Evolutionary conservation across 2,797 vertebrate species (phyloP), one percentile per base, ranked within the genome.

Genomic region (Paedocypris micromegethes): DNA sequence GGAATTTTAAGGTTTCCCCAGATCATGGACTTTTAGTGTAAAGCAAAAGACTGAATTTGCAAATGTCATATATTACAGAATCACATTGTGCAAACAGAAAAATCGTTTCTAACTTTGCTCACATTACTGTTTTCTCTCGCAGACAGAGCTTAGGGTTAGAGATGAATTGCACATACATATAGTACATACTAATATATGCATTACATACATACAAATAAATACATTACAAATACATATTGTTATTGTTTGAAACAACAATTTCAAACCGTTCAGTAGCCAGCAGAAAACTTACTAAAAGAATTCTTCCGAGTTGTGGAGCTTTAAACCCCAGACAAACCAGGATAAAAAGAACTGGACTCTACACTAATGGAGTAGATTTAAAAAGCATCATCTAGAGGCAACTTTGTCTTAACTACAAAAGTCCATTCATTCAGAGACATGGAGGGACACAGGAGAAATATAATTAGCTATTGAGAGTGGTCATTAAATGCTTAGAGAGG

Each of bases 401-500:
- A 75, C 84, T 84, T 85, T 81, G 80, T 86, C 85, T 77, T 71
- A 72, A 85, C 83, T 76, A 86, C 78, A 84, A 87, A 88, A 80
- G 58, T 74, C 58, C 71, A 62, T 75, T 57, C 53, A 9, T 77
- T 78, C 55, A 61, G 49, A 78, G 78, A 54, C 78, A 76, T 71
- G 72, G 74, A 48, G 70, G 81, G 50, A 38, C 57, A 52, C 65
- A 39, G 64, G 80, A 86, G 84, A 93, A 92, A 77, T 88, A 94
- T 96, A 94, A 97, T 97, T 94, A 97, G 93, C 92, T 92, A 92
- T 93, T 91, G 90, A 91, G 91, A 91, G 88, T 86, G 89, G 90
- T 90, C 90, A 90, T 92, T 91, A 92, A 90, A 90, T 90, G 91
- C 92, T 87, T 90, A 80, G 91, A 92, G 91, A 91, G 92, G 92